Evolutionary conservation across 1,140 invertebrate species (phyloP), one percentile per base, ranked within the genome.

Genomic region (Caenorhabditis elegans): DNA sequence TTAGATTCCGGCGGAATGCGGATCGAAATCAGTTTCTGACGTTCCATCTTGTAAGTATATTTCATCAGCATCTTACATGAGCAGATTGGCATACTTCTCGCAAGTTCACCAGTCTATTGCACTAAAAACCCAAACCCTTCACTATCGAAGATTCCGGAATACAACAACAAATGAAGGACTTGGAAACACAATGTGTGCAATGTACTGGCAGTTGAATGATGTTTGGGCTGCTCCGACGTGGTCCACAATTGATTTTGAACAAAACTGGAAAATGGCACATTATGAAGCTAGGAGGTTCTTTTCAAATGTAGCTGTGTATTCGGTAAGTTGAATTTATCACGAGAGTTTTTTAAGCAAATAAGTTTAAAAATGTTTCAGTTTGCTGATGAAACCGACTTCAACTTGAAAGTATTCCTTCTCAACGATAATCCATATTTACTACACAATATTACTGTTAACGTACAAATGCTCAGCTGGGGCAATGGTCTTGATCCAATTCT

Each of bases 121-220:
- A 1, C 93, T 95, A 8, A 95, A 95, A 90, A 92, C 93, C 15
- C 93, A 98, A 91, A 94, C 95, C 0, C 96, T 98, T 90, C 93
- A 93, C 85, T 98, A 98, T 90, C 92, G 96, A 92, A 93, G 90
- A 94, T 95, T 48, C 90, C n/a, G 22, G 19, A 53, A 80, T 13
- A 36, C 31, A 8, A 65, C 43, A 4, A 84, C 88, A 24, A 70
- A 76, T 13, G 82, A 86, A 79, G 90, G 91, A 11, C 36, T 87
- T 78, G 90, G 91, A 1, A 85, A 91, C 31, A 93, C 92, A 0
- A 98, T 97, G 95, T 97, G 97, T 17, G 96, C 96, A 17, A 92
- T 99, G 47, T 99, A 98, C 91, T 99, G 98, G 98, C 97, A 99
- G 90, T 90, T 99, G 1, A 98, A 99, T 91, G 97, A 99, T 90